These are phyloP conservation scores for Leptodactylus fuscus DNA, from an alignment of 2,113 vertebrate genomes.

Conservation along the genomic window DNA sequence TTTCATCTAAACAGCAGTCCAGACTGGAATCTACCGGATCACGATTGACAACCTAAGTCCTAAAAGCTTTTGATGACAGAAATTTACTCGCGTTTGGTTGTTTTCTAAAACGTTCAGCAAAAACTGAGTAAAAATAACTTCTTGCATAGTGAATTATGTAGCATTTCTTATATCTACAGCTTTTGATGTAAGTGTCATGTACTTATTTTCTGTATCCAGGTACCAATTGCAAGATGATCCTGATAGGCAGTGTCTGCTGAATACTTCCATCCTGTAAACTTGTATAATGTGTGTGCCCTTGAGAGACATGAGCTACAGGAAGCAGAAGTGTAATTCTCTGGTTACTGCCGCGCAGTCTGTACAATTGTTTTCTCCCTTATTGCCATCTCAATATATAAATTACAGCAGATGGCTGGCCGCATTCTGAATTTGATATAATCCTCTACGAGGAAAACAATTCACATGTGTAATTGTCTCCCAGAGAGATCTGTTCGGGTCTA, in stretches of 20 bases:
- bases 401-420: slow-evolving; percentile 37
- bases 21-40: no score
- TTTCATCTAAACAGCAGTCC: no score
- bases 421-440: slow-evolving; percentile 35
- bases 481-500: slow-evolving; percentile 17
- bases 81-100: neutral
- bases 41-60: neutral
- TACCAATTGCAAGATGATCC: neutral
- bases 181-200: slow-evolving; percentile 11
- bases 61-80: neutral
- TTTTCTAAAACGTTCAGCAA: neutral
- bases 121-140: neutral
- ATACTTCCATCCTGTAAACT: neutral
- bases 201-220: neutral
- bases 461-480: slow-evolving; percentile 35
- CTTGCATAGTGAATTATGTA: slow-evolving; percentile 8
- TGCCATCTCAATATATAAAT: slow-evolving; percentile 21
- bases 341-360: neutral
- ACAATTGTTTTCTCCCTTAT: slow-evolving; percentile 10
- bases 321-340: slow-evolving; percentile 18
- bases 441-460: slow-evolving; percentile 29
- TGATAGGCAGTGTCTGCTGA: slow-evolving; percentile 10
- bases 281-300: slow-evolving; percentile 19
- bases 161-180: neutral
- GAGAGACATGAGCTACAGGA: neutral